Conservation (phyloP, 2,113 vertebrate species). For the Hemichromis elongatus region DNA sequence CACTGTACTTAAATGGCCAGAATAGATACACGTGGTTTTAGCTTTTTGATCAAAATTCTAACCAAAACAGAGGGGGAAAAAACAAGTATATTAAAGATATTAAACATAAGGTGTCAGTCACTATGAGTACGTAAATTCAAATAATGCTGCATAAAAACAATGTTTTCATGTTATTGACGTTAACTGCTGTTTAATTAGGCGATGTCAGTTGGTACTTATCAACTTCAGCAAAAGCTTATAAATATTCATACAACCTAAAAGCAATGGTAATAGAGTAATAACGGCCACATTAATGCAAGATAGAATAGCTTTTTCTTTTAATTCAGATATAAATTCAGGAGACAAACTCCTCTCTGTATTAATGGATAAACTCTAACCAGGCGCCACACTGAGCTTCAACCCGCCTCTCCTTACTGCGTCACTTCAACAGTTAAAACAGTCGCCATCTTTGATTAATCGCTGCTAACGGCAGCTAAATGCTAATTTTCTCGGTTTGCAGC, state of each 20-base stretch:
- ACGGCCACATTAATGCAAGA: neutral
- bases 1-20: neutral
- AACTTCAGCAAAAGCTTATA: neutral
- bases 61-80: neutral
- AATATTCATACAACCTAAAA: neutral
- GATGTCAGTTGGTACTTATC: neutral
- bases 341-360: neutral
- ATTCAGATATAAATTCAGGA: neutral
- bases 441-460: conserved; percentile 65
- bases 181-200: neutral
- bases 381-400: conserved; percentile 20
- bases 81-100: neutral
- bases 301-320: neutral
- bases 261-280: neutral
- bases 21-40: neutral
- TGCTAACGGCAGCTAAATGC: conserved; percentile 18
- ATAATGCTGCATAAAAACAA: neutral
- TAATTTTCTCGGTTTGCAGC: neutral
- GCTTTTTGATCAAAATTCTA: neutral
- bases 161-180: neutral
- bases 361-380: neutral
- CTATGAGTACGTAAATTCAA: neutral
- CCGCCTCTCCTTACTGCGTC: conserved; percentile 61
- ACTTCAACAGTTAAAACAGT: neutral
- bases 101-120: neutral